Evolutionary conservation across 2,888 invertebrate species (phyloP).

Genomic region (Mamestra brassicae): DNA sequence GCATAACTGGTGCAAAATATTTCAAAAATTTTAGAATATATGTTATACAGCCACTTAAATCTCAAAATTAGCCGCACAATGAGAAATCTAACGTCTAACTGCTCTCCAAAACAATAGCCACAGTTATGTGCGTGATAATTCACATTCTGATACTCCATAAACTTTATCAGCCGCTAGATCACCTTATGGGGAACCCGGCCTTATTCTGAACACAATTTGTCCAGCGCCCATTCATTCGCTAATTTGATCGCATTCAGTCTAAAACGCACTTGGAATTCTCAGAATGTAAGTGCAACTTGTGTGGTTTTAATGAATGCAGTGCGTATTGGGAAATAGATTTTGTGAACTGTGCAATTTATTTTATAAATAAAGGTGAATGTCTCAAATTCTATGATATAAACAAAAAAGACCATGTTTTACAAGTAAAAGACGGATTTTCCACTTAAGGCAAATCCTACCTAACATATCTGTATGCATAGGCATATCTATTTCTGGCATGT

Average conservation of each 20-base stretch:
- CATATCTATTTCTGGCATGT: too few species aligned
- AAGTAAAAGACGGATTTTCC: neutral
- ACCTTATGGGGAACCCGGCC: slow-evolving; percentile 54
- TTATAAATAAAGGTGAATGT: neutral
- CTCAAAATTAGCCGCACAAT: slow-evolving; percentile 45
- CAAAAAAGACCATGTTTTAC: neutral
- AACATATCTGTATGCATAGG: too few species aligned
- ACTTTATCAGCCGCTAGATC: slow-evolving; percentile 42
- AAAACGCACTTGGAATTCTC: slow-evolving; percentile 51
- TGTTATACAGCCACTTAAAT: neutral
- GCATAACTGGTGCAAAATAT: too few species aligned
- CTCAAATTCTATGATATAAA: neutral
- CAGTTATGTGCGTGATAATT: slow-evolving; percentile 49
- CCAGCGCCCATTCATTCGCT: slow-evolving; percentile 55
- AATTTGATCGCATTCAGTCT: slow-evolving; percentile 55
- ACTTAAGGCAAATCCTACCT: too few species aligned
- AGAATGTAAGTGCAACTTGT: slow-evolving; percentile 52
- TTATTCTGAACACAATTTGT: slow-evolving; percentile 62
- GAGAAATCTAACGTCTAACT: slow-evolving; percentile 37
- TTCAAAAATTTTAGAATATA: too few species aligned
- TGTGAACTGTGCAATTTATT: neutral
- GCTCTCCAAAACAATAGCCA: slow-evolving; percentile 45
- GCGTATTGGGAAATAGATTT: slow-evolving; percentile 34
- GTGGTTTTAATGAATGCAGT: slow-evolving; percentile 40
- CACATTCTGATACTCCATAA: slow-evolving; percentile 51